Evolutionary conservation across 2,113 vertebrate genomes (phyloP).

Genomic region (Turdus rufiventris): DNA sequence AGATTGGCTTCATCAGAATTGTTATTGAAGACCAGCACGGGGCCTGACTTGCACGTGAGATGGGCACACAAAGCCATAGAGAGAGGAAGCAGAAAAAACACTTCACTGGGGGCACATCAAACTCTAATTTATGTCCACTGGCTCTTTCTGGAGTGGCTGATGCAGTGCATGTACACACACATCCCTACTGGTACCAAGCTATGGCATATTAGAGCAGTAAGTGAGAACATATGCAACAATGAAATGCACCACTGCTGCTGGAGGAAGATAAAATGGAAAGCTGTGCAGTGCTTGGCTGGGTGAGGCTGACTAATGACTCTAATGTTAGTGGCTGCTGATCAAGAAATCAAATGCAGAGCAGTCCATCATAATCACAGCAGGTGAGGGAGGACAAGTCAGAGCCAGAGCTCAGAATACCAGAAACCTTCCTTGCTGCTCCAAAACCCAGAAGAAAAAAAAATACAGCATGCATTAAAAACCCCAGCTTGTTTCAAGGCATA

Average conservation of each 20-base stretch:
- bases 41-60: rapidly evolving
- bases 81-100: not conserved
- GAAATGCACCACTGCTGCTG: conserved; percentile 27
- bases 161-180: rapidly evolving
- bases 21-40: rapidly evolving
- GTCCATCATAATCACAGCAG: not conserved
- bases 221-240: conserved; percentile 32
- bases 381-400: not conserved
- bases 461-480: not conserved
- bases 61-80: not conserved
- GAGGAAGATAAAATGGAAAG: conserved; percentile 30
- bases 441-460: not conserved
- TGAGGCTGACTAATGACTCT: conserved; percentile 32
- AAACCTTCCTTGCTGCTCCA: not conserved
- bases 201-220: not conserved
- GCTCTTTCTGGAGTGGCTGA: not conserved
- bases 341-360: conserved; percentile 17
- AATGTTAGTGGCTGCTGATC: conserved; percentile 35
- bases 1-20: rapidly evolving
- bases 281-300: not conserved
- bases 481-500: not conserved
- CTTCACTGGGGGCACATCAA: not conserved
- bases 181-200: not conserved
- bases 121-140: not conserved
- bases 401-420: not conserved